Conservation (phyloP, 1,140 invertebrate genomes). For the Drosophila albomicans region DNA sequence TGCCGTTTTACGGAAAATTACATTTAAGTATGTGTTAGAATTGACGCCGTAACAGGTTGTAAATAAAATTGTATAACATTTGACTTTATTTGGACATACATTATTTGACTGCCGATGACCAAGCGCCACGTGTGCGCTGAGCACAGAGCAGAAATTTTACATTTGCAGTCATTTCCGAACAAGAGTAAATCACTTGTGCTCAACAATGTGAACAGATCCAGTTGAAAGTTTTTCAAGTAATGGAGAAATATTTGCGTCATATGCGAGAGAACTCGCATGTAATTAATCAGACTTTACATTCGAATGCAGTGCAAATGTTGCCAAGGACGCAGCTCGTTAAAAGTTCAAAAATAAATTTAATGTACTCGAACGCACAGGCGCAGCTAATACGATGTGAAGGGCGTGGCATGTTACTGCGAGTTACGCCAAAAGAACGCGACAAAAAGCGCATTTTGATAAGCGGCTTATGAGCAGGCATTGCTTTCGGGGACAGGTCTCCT, state of each 20-base stretch:
- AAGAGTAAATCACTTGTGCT: slow-evolving; percentile 15
- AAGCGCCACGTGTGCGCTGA: not conserved
- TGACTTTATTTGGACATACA: slow-evolving; percentile 44
- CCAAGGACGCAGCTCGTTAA: slow-evolving; percentile 62
- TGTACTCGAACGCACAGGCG: slow-evolving; percentile 66
- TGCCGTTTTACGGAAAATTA: slow-evolving; percentile 73
- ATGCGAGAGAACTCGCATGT: slow-evolving; percentile 12
- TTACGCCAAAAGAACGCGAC: slow-evolving; percentile 1
- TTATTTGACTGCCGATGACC: slow-evolving; percentile 9
- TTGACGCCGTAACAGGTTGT: slow-evolving; percentile 79
- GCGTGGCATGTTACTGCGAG: not conserved
- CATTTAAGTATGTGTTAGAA: slow-evolving; percentile 83
- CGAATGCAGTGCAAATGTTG: slow-evolving; percentile 28
- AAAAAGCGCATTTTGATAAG: slow-evolving; percentile 76
- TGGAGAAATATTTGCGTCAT: not conserved
- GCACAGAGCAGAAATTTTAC: not conserved
- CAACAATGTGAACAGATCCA: not conserved
- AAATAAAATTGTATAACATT: slow-evolving; percentile 68
- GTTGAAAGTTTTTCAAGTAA: slow-evolving; percentile 24
- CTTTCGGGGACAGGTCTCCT: not conserved
- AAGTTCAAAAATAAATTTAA: slow-evolving; percentile 76
- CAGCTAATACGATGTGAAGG: slow-evolving; percentile 55
- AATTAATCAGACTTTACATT: slow-evolving; percentile 54
- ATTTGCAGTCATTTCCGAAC: slow-evolving; percentile 5
- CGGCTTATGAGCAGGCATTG: slow-evolving; percentile 51